Percentiles rank a stretch among this genome's conserved stretches.
Conservation (phyloP, 2,113 vertebrate genomes). For the Lamprotornis superbus region DNA sequence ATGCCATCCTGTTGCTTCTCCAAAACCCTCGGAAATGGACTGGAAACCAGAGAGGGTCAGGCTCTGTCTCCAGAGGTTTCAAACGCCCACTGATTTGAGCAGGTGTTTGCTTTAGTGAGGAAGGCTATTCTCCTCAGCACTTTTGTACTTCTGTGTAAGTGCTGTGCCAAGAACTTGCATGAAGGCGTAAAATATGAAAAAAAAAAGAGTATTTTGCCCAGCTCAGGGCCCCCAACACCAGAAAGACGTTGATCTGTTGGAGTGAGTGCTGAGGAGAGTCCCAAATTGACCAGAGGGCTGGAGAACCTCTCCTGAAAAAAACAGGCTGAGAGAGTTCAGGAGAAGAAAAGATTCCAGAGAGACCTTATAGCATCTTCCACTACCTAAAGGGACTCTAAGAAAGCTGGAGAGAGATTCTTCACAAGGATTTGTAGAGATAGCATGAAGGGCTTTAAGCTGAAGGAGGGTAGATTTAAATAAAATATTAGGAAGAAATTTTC, state of each 20-base stretch:
- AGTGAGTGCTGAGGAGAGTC: neutral
- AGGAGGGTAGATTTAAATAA: neutral
- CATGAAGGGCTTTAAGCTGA: neutral
- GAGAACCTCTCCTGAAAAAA: neutral
- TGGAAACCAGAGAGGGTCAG: constrained; percentile 17
- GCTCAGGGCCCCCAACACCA: accelerated
- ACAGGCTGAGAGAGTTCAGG: neutral
- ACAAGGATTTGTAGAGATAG: neutral
- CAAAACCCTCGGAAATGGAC: constrained; percentile 14
- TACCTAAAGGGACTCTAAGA: neutral
- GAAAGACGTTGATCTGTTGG: neutral
- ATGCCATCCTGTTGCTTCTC: constrained; percentile 9
- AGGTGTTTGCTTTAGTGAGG: neutral
- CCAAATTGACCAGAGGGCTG: neutral
- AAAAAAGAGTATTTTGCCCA: neutral
- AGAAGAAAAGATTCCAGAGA: neutral
- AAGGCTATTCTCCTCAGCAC: neutral
- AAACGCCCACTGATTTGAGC: neutral
- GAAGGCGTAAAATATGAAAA: neutral
- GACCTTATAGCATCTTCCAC: neutral
- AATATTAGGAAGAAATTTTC: neutral
- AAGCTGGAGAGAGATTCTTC: neutral
- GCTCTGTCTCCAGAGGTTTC: neutral
- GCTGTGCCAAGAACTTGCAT: neutral
- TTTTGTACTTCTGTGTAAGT: neutral